phyloP scores from a whole-genome alignment of 2,888 invertebrate genomes.

The Caenorhabditis zanzibari region DNA sequence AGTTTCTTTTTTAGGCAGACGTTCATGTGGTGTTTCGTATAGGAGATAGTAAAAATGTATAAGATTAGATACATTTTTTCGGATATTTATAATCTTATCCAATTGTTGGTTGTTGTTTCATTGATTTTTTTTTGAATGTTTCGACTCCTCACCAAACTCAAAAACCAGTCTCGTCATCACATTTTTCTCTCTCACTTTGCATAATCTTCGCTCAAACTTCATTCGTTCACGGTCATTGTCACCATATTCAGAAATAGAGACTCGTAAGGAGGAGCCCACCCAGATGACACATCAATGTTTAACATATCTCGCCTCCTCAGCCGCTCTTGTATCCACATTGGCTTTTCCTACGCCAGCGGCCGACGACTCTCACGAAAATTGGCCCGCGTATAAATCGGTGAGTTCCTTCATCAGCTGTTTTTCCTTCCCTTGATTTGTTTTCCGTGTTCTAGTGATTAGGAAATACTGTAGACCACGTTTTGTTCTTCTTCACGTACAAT shows the following conservation, averaged over 20 bases:
- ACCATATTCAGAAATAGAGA: constrained; percentile 17
- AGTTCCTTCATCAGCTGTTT: constrained; percentile 49
- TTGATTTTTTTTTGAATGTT: background rate
- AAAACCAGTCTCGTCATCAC: background rate
- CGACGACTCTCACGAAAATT: constrained; percentile 61
- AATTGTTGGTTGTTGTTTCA: too few species aligned
- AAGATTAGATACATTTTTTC: too few species aligned
- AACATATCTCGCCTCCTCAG: constrained; percentile 64
- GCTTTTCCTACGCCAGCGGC: constrained; percentile 55
- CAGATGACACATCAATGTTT: constrained; percentile 67
- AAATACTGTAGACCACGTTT: constrained; percentile 1
- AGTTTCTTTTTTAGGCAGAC: background rate
- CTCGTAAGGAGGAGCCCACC: constrained; percentile 30
- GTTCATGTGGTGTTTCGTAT: background rate
- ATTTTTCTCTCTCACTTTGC: background rate
- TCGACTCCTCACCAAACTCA: background rate
- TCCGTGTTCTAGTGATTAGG: background rate
- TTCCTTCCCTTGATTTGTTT: background rate
- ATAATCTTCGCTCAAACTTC: constrained; percentile 1
- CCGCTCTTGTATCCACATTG: constrained; percentile 63
- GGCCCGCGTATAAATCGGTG: constrained; percentile 47
- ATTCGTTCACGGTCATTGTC: background rate
- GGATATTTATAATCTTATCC: too few species aligned
- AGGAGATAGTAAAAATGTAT: too few species aligned
- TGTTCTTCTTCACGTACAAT: too few species aligned